phyloP scores from a whole-genome alignment of 1,140 invertebrate genomes.

The Drosophila melanica region DNA sequence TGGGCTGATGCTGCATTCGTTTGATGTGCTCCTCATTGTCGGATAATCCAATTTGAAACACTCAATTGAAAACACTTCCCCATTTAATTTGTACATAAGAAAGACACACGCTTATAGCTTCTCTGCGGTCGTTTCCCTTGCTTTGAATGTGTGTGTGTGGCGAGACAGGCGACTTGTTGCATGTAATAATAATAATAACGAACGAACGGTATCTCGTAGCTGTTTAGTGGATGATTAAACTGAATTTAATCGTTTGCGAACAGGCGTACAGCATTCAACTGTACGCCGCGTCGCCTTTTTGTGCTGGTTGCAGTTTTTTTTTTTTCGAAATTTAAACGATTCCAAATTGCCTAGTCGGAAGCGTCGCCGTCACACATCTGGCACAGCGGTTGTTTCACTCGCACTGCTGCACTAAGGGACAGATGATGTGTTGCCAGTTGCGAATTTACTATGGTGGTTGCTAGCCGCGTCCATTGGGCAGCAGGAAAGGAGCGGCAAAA shows the following conservation, averaged over 20 bases:
- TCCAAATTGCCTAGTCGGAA: slow-evolving; percentile 62
- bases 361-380: slow-evolving; percentile 9
- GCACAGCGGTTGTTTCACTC: slow-evolving; percentile 53
- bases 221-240: slow-evolving; percentile 84
- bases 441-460: slow-evolving; percentile 38
- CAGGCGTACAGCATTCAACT: slow-evolving; percentile 71
- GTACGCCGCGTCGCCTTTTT: slow-evolving; percentile 40
- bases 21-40: slow-evolving; percentile 41
- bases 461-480: not conserved
- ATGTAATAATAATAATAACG: slow-evolving; percentile 83
- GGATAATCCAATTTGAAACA: slow-evolving; percentile 76
- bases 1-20: slow-evolving; percentile 37
- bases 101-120: slow-evolving; percentile 9
- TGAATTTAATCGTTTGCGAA: slow-evolving; percentile 84
- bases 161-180: slow-evolving; percentile 60
- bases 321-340: slow-evolving; percentile 74
- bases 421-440: slow-evolving; percentile 33
- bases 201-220: slow-evolving; percentile 81
- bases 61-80: slow-evolving; percentile 41
- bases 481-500: not conserved
- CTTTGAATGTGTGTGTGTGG: slow-evolving; percentile 1
- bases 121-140: slow-evolving; percentile 42
- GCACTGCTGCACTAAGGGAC: slow-evolving; percentile 20
- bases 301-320: slow-evolving; percentile 30
- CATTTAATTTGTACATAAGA: slow-evolving; percentile 4